Evolutionary conservation across 1,140 invertebrate genomes (phyloP), one percentile per base, ranked within the genome.

Genomic region (Trissolcus basalis): DNA sequence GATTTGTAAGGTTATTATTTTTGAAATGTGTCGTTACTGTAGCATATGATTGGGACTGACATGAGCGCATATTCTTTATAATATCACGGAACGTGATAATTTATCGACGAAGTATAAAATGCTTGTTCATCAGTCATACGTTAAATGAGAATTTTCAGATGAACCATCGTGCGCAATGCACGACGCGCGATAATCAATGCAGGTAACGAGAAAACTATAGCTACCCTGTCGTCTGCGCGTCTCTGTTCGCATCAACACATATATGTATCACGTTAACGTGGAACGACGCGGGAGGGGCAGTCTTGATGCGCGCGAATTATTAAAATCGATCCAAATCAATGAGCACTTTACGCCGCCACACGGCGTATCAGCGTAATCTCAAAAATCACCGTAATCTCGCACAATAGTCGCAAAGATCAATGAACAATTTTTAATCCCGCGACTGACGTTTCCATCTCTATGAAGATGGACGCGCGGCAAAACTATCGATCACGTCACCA

Each of bases 141-240:
- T 56, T 63, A 58, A 71, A 71, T 53, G 59, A 63, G 55, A 27
- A 71, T 71, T 63, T 71, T 71, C 68, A 63, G 51, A 63, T 64
- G 39, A 70, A 61, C 19, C 55, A 58, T 8, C 41, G 53, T 71
- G 68, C 59, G 68, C 68, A 58, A 50, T 71, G 68, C 59, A 55
- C 53, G 53, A 36, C 53, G 68, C 53, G 53, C 68, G 68, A 58
- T 71, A 71, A 71, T 71, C 68, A 71, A 71, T 71, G 68, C 14
- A 58, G 45, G 53, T 58, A 63, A 56, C 58, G 50, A 45, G 58
- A 56, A 70, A 70, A 70, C 67, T 27, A 27, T 70, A 70, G 67
- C 67, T 63, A 48, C 41, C 59, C 68, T 47, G 68, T 71, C 41
- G 53, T 63, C 45, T 51, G 43, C 58, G 32, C 35, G 13, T 45